phyloP scores from a whole-genome alignment of 1,140 invertebrate species.

The Aphelinus atriplicis region DNA sequence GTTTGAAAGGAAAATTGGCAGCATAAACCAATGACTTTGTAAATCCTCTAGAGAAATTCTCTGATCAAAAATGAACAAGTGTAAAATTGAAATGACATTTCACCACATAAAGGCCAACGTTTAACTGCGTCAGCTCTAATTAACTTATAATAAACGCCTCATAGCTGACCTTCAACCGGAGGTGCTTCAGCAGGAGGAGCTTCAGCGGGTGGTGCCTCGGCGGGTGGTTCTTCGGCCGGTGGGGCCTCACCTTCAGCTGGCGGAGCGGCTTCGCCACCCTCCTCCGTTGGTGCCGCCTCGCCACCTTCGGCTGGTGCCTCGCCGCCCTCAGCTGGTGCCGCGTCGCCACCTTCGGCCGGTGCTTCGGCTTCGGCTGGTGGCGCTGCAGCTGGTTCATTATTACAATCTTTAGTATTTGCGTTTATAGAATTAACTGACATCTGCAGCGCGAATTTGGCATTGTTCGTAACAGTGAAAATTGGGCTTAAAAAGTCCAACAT shows the following conservation, averaged over 20 bases:
- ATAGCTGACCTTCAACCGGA: constrained; percentile 44
- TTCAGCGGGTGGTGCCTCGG: constrained; percentile 48
- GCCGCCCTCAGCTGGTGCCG: constrained; percentile 47
- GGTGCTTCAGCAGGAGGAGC: constrained; percentile 54
- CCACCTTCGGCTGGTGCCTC: constrained; percentile 49
- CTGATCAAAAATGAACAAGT: no score
- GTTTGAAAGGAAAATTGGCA: no score
- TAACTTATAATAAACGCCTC: neutral
- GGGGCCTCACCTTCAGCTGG: constrained; percentile 46
- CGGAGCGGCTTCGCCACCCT: constrained; percentile 44
- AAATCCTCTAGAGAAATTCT: no score
- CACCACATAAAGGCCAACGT: neutral
- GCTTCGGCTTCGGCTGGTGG: constrained; percentile 59
- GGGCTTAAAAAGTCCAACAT: no score
- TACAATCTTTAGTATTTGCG: no score
- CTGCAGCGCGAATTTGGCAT: no score
- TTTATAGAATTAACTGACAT: no score
- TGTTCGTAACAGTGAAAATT: no score
- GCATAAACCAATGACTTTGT: no score
- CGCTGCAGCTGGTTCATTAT: constrained; percentile 47
- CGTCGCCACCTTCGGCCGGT: constrained; percentile 47
- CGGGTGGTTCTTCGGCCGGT: constrained; percentile 52
- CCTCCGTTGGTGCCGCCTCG: constrained; percentile 52
- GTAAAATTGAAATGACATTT: neutral
- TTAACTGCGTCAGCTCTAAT: neutral